Conservation (phyloP, 2,113 vertebrate genomes). For the Bubo scandiacus region DNA sequence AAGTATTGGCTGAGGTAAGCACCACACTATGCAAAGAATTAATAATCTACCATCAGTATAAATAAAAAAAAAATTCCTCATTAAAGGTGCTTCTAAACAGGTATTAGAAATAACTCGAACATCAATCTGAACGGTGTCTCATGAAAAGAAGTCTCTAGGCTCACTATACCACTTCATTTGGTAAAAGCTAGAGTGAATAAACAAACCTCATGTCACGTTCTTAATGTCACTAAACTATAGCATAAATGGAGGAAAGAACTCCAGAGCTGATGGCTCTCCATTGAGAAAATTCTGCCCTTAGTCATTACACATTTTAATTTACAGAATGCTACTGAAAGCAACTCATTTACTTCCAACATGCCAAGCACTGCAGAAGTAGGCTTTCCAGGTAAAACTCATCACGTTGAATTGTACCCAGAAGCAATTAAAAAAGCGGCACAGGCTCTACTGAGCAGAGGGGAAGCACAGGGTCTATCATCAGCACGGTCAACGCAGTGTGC, state of each 20-base stretch:
- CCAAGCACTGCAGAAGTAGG: not conserved
- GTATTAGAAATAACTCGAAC: not conserved
- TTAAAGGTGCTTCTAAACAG: not conserved
- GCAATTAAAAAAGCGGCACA: not conserved
- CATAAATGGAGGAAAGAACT: not conserved
- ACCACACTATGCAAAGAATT: not conserved
- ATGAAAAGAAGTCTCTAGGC: not conserved
- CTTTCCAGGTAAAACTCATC: not conserved
- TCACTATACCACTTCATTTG: not conserved
- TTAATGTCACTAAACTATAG: not conserved
- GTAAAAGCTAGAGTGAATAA: not conserved
- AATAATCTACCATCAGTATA: not conserved
- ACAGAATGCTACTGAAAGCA: not conserved
- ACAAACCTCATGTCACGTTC: not conserved
- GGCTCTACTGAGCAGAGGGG: not conserved
- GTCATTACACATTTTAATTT: not conserved
- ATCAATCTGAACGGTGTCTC: not conserved
- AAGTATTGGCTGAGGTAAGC: not conserved
- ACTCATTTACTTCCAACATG: not conserved
- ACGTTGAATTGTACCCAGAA: not conserved
- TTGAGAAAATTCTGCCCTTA: not conserved
- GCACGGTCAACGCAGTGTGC: fast-evolving
- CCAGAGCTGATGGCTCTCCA: not conserved
- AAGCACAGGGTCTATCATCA: not conserved
- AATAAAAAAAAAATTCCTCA: not conserved